Base-by-base conservation (phyloP, 2,888 invertebrate species). In the Drosophila parthenogenetica region DNA sequence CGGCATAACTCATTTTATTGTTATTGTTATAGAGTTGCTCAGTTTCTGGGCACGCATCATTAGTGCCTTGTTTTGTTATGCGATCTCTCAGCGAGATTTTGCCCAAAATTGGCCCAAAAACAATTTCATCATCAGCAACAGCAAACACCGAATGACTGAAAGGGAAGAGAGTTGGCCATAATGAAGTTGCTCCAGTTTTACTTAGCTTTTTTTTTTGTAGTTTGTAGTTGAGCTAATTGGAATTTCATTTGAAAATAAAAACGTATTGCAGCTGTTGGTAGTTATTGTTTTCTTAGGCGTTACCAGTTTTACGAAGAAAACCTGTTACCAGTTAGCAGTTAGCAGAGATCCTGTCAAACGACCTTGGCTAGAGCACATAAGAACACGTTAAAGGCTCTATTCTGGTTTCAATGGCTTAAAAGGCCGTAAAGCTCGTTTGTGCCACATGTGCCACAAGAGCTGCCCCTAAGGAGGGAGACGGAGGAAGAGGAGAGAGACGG, bases 101-200 rank as follows among this genome's bases (percentile, higher is more conserved):
- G 57, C 29, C 57, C 69, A 77, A 70, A 65, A 53, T 86, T 54
- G 32, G 54, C 10, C 35, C 32, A 32, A 49, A 55, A 45, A 50
- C 35, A 65, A 78, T 81, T 81, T 87, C 81, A 81, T 87, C 76
- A 81, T 60, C 10, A 29, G 13, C 45, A 40, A 10, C 13, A 37
- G 19, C 40, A n/a, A n/a, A n/a, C n/a, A n/a, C n/a, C n/a, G 29
- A 5, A 43, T 40, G 43, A 32, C 54, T 40, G 50, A 62, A 72
- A 46, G 60, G 54, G 61, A 58, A 75, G 48, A 75, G 48, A 55
- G 40, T 11, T 29, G 75, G 54, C 35, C 66, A 67, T 82, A 85
- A 87, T 85, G 72, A 87, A 87, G 83, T 73, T 87, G 88, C 80
- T 83, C 83, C 64, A 87, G 77, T 85, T 87, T 79, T 37, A 10